Conservation (phyloP, 2,797 vertebrate genomes). For the Sebastes taczanowskii region DNA sequence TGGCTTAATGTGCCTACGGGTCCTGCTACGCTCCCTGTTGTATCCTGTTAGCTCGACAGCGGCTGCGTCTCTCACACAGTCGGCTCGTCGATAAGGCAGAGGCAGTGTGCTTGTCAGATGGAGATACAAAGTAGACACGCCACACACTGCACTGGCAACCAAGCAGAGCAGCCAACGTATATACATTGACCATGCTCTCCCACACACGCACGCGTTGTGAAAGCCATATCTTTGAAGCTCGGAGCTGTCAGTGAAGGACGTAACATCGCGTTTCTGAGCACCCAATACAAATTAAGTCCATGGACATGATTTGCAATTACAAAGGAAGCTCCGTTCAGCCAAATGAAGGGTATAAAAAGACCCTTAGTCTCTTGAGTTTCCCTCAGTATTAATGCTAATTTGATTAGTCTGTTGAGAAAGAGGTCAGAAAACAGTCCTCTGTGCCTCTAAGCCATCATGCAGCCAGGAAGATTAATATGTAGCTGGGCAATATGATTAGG, state of each 20-base stretch:
- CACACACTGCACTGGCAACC: constrained; percentile 12
- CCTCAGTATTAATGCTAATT: not conserved
- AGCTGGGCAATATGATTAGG: no score
- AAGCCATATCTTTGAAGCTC: constrained; percentile 8
- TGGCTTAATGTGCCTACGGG: constrained; percentile 59
- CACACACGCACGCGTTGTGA: not conserved
- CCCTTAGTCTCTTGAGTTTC: not conserved
- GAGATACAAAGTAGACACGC: constrained; percentile 36
- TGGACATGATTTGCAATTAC: constrained; percentile 4
- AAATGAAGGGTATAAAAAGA: not conserved
- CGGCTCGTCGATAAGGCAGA: constrained; percentile 56
- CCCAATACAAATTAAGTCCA: not conserved
- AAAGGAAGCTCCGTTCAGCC: not conserved
- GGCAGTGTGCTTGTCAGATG: constrained; percentile 46
- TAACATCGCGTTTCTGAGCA: not conserved
- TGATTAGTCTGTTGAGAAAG: not conserved
- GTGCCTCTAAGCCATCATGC: not conserved
- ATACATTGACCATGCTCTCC: not conserved
- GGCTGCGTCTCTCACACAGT: constrained; percentile 49
- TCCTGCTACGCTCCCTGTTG: constrained; percentile 55
- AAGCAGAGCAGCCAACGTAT: constrained; percentile 11
- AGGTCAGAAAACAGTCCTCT: not conserved
- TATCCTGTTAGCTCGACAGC: constrained; percentile 67
- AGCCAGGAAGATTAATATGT: no score
- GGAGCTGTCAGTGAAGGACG: constrained; percentile 10